Conservation (phyloP, 2,797 vertebrate genomes). For the Hapalemur alaotrensis region DNA sequence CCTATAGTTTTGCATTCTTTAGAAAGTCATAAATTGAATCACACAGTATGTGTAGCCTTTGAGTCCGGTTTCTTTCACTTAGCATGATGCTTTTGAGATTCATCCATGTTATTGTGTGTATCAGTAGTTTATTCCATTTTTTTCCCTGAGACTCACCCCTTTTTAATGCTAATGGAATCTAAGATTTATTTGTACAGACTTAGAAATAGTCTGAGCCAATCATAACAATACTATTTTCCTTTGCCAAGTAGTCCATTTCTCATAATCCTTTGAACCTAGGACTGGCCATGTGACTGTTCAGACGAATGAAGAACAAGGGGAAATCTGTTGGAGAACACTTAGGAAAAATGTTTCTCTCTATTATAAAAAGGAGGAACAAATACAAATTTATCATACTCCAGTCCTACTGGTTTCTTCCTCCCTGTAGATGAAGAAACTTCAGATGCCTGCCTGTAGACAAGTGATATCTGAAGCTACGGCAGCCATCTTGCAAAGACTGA, state of each 20-base stretch:
- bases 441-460: neutral
- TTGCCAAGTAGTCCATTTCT: neutral
- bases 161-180: neutral
- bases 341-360: neutral
- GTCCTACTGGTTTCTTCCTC: neutral
- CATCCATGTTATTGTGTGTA: neutral
- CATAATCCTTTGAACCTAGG: neutral
- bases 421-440: no score
- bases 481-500: neutral
- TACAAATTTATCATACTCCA: neutral
- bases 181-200: neutral
- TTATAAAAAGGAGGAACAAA: neutral
- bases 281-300: neutral
- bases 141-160: neutral
- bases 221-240: neutral
- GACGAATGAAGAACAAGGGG: neutral
- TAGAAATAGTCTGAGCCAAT: neutral
- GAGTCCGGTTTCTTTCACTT: neutral
- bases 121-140: neutral
- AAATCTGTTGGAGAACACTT: neutral
- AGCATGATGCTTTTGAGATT: neutral
- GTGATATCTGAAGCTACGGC: neutral
- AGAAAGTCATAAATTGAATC: neutral
- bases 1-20: neutral
- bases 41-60: neutral